Evolutionary conservation across 2,113 vertebrate genomes (phyloP).

Genomic region (Dipodomys merriami): DNA sequence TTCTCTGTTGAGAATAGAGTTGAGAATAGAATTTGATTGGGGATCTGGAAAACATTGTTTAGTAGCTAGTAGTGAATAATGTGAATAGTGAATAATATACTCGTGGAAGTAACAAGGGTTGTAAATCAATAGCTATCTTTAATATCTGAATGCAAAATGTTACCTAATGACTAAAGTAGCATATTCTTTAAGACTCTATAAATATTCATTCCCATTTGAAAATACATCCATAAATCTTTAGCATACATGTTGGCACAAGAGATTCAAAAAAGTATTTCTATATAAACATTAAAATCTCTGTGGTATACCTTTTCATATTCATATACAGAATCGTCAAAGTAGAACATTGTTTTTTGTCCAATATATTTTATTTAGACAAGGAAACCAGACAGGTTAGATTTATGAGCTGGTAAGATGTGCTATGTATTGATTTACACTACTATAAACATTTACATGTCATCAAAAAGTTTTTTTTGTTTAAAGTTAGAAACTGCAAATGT

Average conservation of each 20-base stretch:
- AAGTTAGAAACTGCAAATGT: conserved; percentile 60
- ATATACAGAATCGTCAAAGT: conserved; percentile 54
- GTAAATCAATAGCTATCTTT: neutral
- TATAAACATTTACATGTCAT: conserved; percentile 17
- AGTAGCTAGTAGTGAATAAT: neutral
- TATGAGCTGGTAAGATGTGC: neutral
- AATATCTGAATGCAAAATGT: conserved; percentile 30
- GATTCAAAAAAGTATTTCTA: conserved; percentile 38
- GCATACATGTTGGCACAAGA: conserved; percentile 28
- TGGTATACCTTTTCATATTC: conserved; percentile 50
- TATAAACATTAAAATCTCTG: neutral
- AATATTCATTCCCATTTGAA: conserved; percentile 49
- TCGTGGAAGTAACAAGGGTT: neutral
- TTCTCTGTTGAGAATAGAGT: neutral
- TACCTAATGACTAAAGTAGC: neutral
- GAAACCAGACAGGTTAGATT: conserved; percentile 44
- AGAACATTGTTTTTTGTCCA: conserved; percentile 58
- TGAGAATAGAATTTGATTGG: neutral
- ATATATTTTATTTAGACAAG: conserved; percentile 60
- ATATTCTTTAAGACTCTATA: conserved; percentile 38
- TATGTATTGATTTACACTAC: conserved; percentile 58
- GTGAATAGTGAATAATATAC: neutral
- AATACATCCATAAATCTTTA: conserved; percentile 46
- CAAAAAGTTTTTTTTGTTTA: conserved; percentile 52
- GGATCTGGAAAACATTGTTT: neutral